Conservation (phyloP, 2,113 vertebrate genomes). For the Mustelus asterias region DNA sequence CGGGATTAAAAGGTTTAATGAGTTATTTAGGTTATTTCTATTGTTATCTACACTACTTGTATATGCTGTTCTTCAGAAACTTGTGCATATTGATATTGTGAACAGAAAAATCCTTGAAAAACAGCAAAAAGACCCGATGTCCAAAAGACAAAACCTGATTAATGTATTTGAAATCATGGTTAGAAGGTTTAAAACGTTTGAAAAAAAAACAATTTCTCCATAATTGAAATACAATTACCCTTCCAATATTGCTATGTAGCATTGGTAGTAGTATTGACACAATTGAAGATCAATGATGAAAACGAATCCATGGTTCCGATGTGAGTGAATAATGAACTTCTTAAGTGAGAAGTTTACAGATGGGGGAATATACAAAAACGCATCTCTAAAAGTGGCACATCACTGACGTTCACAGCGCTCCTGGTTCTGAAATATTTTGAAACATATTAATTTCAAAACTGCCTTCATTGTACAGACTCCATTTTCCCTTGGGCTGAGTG, state of each 20-base stretch:
- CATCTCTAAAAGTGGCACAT: neutral
- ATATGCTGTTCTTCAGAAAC: neutral
- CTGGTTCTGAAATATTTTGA: constrained; percentile 14
- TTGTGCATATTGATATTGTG: neutral
- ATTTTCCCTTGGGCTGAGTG: neutral
- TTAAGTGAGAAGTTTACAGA: neutral
- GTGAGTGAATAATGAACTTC: constrained; percentile 4
- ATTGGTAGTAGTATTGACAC: neutral
- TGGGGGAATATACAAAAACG: neutral
- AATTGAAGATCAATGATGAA: neutral
- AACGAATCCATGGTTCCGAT: constrained; percentile 5
- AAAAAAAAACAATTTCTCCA: neutral
- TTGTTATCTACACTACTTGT: neutral
- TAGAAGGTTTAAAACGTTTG: neutral
- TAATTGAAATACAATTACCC: constrained; percentile 26
- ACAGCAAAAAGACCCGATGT: neutral
- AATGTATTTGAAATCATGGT: neutral
- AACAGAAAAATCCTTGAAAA: neutral
- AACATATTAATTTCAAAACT: neutral
- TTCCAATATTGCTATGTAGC: neutral
- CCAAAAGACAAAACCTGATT: neutral
- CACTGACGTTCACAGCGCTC: neutral
- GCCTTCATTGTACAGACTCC: neutral
- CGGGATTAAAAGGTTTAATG: neutral
- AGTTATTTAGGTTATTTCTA: neutral